Percentiles rank a stretch among this genome's conserved stretches.
Evolutionary conservation across 1,140 invertebrate species (phyloP).

Genomic region (Drosophila azteca): DNA sequence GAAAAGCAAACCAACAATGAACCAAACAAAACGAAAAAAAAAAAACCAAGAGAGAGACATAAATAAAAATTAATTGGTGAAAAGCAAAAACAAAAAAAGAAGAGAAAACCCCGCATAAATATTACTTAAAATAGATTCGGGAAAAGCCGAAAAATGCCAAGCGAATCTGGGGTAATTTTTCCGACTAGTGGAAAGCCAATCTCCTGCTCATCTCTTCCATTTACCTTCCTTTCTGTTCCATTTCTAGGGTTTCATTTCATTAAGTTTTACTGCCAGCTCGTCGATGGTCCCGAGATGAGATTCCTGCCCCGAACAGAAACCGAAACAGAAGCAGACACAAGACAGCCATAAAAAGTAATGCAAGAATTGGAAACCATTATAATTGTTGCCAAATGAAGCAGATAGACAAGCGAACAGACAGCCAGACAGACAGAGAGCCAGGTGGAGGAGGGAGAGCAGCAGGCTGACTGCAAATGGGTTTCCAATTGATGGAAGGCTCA

Average conservation of each 20-base stretch:
- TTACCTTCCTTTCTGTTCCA: neutral
- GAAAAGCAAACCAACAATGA: slow-evolving; percentile 40
- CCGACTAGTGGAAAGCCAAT: too few relatives aligned
- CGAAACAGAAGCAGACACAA: slow-evolving; percentile 9
- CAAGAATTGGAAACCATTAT: slow-evolving; percentile 48
- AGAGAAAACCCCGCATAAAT: slow-evolving; percentile 57
- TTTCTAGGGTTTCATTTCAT: slow-evolving; percentile 66
- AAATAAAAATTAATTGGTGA: slow-evolving; percentile 60
- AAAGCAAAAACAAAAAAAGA: slow-evolving; percentile 18
- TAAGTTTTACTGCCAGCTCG: slow-evolving; percentile 56
- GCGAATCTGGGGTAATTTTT: slow-evolving; percentile 10
- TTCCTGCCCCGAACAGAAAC: slow-evolving; percentile 6
- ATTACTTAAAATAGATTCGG: slow-evolving; percentile 73
- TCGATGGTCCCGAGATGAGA: slow-evolving; percentile 39
- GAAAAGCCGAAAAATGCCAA: slow-evolving; percentile 47
- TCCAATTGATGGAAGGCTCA: slow-evolving; percentile 45
- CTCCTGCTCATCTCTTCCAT: neutral
- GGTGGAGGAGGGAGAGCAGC: slow-evolving; percentile 5
- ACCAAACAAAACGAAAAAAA: slow-evolving; percentile 45
- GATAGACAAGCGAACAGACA: slow-evolving; percentile 7
- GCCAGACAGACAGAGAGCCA: slow-evolving; percentile 8
- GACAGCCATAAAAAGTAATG: slow-evolving; percentile 47
- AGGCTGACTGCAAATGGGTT: slow-evolving; percentile 30
- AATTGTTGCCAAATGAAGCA: slow-evolving; percentile 54
- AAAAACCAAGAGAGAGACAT: slow-evolving; percentile 14